phyloP scores from a whole-genome alignment of 2,888 invertebrate genomes.

The Meiosimyza decipiens region DNA sequence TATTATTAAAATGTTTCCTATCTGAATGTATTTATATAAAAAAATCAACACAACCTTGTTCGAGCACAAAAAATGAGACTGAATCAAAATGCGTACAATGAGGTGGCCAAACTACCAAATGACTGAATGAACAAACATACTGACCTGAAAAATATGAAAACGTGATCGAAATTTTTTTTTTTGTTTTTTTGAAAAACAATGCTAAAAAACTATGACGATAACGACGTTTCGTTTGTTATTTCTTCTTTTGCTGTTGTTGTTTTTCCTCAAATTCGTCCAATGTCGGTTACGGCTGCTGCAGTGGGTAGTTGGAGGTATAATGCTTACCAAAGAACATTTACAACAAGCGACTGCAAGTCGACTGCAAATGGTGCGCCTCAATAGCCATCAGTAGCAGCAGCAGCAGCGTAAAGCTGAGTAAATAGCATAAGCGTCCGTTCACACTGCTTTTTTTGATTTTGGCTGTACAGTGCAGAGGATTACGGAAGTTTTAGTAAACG shows the following conservation, averaged over 20 bases:
- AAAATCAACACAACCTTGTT: too few relatives aligned
- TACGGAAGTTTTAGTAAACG: constrained; percentile 14
- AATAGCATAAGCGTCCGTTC: constrained; percentile 21
- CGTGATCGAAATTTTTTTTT: constrained; percentile 49
- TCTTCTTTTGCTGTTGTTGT: background rate
- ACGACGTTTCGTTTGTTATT: background rate
- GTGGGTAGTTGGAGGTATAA: background rate
- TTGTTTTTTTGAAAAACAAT: too few relatives aligned
- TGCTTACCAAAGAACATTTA: background rate
- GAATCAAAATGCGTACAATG: too few relatives aligned
- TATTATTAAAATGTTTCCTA: too few relatives aligned
- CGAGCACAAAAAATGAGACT: too few relatives aligned
- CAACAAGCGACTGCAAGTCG: background rate
- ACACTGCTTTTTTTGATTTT: background rate
- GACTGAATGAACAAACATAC: constrained; percentile 43
- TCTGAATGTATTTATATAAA: too few relatives aligned
- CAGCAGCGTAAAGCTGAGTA: background rate
- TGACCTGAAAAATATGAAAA: constrained; percentile 55
- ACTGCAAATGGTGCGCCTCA: background rate
- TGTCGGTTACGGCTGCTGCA: background rate
- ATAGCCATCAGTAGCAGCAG: background rate
- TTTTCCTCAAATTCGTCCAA: background rate
- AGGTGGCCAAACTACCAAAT: too few relatives aligned
- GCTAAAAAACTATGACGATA: too few relatives aligned
- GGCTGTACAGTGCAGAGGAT: constrained; percentile 4